Conservation (phyloP, 1,140 invertebrate species). For the Saccostrea echinata region DNA sequence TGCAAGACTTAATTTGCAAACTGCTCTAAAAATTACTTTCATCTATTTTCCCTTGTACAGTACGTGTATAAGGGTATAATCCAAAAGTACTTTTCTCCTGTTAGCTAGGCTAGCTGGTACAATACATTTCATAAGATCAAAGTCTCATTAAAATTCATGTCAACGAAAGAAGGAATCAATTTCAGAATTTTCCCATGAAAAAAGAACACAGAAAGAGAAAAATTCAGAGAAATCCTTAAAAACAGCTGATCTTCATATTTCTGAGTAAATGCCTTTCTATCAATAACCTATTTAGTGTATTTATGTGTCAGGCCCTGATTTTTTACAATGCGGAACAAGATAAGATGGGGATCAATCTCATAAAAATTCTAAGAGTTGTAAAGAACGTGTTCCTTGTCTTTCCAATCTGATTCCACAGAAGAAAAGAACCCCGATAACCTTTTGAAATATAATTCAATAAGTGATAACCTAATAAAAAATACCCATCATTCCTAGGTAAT, state of each 20-base stretch:
- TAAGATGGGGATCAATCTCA: neutral
- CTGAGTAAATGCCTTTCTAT: neutral
- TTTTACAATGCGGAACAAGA: slow-evolving; percentile 9
- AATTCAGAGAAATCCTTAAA: neutral
- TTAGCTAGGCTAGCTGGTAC: no score
- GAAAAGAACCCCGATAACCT: neutral
- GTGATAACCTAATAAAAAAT: slow-evolving; percentile 19
- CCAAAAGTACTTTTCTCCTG: no score
- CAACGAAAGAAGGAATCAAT: neutral
- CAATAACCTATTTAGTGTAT: slow-evolving; percentile 17
- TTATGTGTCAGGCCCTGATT: neutral
- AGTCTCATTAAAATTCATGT: neutral
- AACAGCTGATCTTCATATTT: neutral
- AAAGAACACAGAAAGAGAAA: neutral
- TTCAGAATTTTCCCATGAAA: neutral
- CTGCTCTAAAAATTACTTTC: no score
- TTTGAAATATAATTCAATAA: slow-evolving; percentile 26
- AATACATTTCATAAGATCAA: neutral
- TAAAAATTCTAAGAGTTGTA: neutral
- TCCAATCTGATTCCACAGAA: neutral
- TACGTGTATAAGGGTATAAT: no score
- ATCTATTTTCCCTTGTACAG: no score
- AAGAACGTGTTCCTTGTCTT: neutral
- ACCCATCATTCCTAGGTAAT: neutral
- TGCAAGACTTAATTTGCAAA: no score